phyloP scores from a whole-genome alignment of 2,888 invertebrate genomes.

The Dryocosmus kuriphilus region DNA sequence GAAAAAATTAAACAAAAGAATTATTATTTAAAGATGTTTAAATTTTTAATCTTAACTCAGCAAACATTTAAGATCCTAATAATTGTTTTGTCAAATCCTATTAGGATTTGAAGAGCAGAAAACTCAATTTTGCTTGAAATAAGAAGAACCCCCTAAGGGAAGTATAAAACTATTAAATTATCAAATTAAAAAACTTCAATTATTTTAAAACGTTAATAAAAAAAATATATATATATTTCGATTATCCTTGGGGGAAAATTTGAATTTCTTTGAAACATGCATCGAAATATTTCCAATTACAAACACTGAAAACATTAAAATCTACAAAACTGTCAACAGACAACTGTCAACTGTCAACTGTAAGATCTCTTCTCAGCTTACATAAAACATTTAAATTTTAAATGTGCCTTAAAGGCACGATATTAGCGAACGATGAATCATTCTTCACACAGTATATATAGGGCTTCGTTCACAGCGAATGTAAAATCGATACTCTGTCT shows the following conservation, averaged over 20 bases:
- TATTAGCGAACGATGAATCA: conserved; percentile 36
- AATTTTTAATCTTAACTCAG: too few relatives aligned
- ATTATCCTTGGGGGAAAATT: not conserved
- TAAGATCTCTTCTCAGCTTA: not conserved
- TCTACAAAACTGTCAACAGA: not conserved
- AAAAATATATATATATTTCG: too few relatives aligned
- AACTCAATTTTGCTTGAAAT: too few relatives aligned
- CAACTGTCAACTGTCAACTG: not conserved
- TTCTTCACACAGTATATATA: not conserved
- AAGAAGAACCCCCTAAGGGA: too few relatives aligned
- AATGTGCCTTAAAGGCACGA: conserved; percentile 6
- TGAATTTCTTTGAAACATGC: not conserved
- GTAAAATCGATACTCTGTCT: conserved; percentile 32
- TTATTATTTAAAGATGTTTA: too few relatives aligned
- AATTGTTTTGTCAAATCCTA: too few relatives aligned
- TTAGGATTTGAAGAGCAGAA: too few relatives aligned
- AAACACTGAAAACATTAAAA: not conserved
- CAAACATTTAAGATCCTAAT: too few relatives aligned
- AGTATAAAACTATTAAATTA: too few relatives aligned
- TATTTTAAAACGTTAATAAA: too few relatives aligned
- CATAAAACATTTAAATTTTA: conserved; percentile 33
- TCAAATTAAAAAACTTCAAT: too few relatives aligned
- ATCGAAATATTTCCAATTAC: not conserved
- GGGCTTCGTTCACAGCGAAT: conserved; percentile 1
- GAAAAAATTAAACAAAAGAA: too few relatives aligned